Evolutionary conservation across 2,797 vertebrate genomes (phyloP).

Genomic region (Smutsia gigantea): DNA sequence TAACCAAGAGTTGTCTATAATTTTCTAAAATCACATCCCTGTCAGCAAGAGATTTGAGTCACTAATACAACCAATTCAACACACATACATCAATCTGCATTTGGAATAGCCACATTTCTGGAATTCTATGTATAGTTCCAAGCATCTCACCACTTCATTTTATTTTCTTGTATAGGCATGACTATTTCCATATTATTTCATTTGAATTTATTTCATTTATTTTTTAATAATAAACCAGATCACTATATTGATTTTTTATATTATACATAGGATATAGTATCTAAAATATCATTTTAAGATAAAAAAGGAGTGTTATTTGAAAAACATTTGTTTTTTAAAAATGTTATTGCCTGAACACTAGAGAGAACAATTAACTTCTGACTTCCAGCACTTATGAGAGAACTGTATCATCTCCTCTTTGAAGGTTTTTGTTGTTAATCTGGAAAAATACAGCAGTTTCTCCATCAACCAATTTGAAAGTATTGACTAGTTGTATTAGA

Average conservation of each 20-base stretch:
- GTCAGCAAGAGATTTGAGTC: background rate
- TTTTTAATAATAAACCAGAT: background rate
- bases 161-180: background rate
- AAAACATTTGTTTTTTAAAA: background rate
- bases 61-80: background rate
- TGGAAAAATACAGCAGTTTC: background rate
- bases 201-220: background rate
- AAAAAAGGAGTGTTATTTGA: background rate
- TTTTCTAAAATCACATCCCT: background rate
- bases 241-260: background rate
- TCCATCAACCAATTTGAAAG: background rate
- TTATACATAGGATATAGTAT: background rate
- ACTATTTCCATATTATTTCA: background rate
- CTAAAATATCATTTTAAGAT: background rate
- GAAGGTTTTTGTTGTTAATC: background rate
- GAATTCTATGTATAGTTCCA: background rate
- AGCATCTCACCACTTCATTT: background rate
- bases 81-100: background rate
- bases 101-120: background rate
- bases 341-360: background rate
- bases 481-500: background rate
- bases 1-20: background rate
- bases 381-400: background rate
- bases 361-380: background rate
- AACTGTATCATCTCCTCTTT: background rate